Evolutionary conservation across 2,888 invertebrate species (phyloP).

Genomic region (Chymomyza caudatula): DNA sequence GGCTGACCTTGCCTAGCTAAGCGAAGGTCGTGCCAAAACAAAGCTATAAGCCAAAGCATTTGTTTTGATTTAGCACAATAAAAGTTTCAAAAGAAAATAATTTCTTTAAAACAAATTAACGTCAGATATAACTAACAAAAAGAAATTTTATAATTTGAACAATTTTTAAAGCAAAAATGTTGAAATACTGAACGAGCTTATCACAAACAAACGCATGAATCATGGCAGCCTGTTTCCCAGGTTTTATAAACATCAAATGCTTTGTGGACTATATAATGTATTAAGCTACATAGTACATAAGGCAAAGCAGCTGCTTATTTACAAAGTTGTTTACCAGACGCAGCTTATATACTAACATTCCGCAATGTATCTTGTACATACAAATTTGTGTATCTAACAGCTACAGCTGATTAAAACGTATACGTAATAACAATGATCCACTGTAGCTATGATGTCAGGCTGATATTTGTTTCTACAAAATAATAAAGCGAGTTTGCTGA

Average conservation of each 20-base stretch:
- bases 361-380: background rate
- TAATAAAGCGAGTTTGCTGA: background rate
- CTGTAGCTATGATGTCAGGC: background rate
- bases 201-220: background rate
- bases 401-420: background rate
- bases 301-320: background rate
- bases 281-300: too few relatives aligned
- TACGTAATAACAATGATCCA: background rate
- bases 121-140: background rate
- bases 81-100: background rate
- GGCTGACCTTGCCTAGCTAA: conserved; percentile 41
- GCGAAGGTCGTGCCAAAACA: conserved; percentile 36
- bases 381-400: background rate
- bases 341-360: background rate
- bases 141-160: background rate
- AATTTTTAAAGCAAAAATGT: background rate
- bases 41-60: background rate
- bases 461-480: background rate
- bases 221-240: background rate
- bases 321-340: background rate
- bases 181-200: background rate
- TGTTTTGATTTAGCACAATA: background rate
- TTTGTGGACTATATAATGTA: background rate
- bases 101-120: background rate
- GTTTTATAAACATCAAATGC: background rate